A percentile compares a stretch with the other conserved stretches of the same genome.
Conservation (phyloP, 30 jellyfish, hydroid and myxozoan genomes). For the Catostylus mosaicus region DNA sequence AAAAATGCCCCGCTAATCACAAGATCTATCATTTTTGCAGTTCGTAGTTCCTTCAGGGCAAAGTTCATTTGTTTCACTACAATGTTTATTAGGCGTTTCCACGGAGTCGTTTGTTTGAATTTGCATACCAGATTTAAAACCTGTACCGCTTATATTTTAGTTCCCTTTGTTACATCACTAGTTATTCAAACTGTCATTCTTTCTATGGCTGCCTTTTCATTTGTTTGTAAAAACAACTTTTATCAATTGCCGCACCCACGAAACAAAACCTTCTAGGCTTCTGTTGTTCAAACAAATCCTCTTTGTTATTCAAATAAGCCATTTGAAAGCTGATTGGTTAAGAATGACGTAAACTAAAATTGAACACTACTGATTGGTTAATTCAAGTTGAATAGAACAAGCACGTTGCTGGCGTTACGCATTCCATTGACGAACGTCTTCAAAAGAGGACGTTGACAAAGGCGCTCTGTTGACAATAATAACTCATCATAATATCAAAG, state of each 20-base stretch:
- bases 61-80: too few relatives aligned
- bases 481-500: neutral
- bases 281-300: slow-evolving; percentile 25
- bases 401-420: slow-evolving; percentile 70
- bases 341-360: slow-evolving; percentile 28
- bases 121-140: too few relatives aligned
- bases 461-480: slow-evolving; percentile 5
- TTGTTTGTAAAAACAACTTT: neutral
- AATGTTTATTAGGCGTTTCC: too few relatives aligned
- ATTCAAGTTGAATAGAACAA: slow-evolving; percentile 64
- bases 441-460: slow-evolving; percentile 11
- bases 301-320: slow-evolving; percentile 69
- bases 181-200: too few relatives aligned
- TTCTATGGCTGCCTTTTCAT: neutral
- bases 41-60: too few relatives aligned
- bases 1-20: too few relatives aligned
- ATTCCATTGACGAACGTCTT: slow-evolving; percentile 30
- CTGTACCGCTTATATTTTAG: too few relatives aligned
- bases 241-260: slow-evolving; percentile 33
- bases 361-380: slow-evolving; percentile 40
- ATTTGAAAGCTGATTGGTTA: slow-evolving; percentile 41
- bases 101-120: too few relatives aligned
- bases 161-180: too few relatives aligned
- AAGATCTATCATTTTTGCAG: too few relatives aligned
- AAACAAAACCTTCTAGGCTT: neutral